Evolutionary conservation across 2,113 vertebrate genomes (phyloP).

Genomic region (Ciconia stormi): DNA sequence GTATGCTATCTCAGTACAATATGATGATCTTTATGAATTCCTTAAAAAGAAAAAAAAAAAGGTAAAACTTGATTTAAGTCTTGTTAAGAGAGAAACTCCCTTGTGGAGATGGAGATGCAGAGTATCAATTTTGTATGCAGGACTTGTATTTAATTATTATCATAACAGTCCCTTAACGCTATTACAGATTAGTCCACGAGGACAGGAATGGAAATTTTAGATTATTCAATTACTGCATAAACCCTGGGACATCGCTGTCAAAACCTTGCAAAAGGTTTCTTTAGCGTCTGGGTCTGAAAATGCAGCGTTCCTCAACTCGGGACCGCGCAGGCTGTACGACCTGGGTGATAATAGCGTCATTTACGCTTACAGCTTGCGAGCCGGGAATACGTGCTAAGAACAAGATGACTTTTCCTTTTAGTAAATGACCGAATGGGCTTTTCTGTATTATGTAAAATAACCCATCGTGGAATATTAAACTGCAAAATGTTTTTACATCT

Average conservation of each 20-base stretch:
- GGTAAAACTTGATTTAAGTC: conserved; percentile 43
- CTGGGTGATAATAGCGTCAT: background rate
- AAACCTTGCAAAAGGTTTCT: background rate
- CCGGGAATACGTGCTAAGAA: background rate
- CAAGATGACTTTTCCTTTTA: background rate
- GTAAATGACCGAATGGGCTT: background rate
- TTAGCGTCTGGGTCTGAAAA: background rate
- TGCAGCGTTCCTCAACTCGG: background rate
- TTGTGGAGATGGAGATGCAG: conserved; percentile 12
- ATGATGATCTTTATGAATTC: background rate
- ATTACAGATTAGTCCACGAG: conserved; percentile 61
- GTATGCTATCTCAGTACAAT: background rate
- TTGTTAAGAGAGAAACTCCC: conserved; percentile 50
- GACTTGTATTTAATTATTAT: conserved; percentile 70
- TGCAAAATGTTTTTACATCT: background rate
- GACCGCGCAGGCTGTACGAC: background rate
- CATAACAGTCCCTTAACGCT: conserved; percentile 59
- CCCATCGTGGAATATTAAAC: background rate
- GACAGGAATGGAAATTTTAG: conserved; percentile 65
- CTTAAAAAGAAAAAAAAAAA: background rate
- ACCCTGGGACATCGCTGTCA: conserved; percentile 17
- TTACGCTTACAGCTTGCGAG: background rate
- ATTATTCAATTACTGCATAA: conserved; percentile 59
- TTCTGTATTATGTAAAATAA: background rate
- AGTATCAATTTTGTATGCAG: conserved; percentile 58